Percentiles rank a stretch among this genome's conserved stretches.
Evolutionary conservation across 2,797 vertebrate species (phyloP).

Genomic region (Schizopygopsis pylzovi): DNA sequence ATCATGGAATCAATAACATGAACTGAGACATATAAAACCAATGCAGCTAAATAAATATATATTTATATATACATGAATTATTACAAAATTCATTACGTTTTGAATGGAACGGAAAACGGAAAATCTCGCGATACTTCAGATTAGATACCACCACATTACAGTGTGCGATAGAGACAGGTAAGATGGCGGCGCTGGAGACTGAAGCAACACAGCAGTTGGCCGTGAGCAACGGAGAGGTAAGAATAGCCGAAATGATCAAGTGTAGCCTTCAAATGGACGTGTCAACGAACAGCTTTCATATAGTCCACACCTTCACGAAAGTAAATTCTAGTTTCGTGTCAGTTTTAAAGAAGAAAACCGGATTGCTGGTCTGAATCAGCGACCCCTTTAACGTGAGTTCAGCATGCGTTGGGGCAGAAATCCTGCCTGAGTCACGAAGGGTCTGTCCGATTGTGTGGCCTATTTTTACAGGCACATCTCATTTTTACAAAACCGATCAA

Average conservation of each 20-base stretch:
- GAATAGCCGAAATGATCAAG: conserved; percentile 61
- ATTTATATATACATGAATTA: no score
- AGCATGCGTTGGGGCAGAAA: conserved; percentile 17
- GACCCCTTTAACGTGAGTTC: conserved; percentile 45
- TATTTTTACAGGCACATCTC: background rate
- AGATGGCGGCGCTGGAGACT: conserved; percentile 86
- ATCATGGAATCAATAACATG: background rate
- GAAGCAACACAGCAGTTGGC: conserved; percentile 68
- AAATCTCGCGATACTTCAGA: conserved; percentile 70
- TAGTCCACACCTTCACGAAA: background rate
- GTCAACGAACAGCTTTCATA: background rate
- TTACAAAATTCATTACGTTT: background rate
- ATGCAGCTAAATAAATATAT: no score
- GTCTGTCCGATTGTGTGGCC: background rate
- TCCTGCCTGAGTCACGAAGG: background rate
- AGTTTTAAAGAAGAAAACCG: background rate
- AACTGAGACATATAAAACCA: background rate
- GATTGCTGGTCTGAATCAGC: conserved; percentile 53
- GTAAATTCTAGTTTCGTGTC: background rate
- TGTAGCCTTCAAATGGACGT: background rate
- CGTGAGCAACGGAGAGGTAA: conserved; percentile 85
- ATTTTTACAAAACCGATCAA: background rate
- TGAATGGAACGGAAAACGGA: no score
- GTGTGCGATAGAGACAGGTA: conserved; percentile 78
- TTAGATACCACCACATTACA: conserved; percentile 65